phyloP scores from a whole-genome alignment of 2,113 vertebrate species.

The Gasterosteus nipponicus region DNA sequence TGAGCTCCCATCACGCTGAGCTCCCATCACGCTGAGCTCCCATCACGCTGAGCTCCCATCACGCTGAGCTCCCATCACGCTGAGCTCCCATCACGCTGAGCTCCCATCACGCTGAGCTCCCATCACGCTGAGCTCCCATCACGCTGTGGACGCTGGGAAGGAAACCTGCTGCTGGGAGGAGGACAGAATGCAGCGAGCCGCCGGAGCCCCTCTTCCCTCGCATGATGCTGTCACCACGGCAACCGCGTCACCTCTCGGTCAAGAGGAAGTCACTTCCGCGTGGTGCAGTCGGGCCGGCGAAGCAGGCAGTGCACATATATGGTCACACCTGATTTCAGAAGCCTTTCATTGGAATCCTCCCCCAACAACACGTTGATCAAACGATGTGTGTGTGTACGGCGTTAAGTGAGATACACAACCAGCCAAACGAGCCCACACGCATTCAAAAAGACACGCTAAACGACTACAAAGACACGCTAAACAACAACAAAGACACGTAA shows the following conservation, averaged over 20 bases:
- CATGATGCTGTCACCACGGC: conserved; percentile 23
- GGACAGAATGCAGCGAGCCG: conserved; percentile 2
- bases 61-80: no score
- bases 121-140: conserved; percentile 14
- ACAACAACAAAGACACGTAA: no score
- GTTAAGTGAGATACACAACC: not conserved
- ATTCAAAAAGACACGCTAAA: no score
- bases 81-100: no score
- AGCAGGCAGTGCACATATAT: not conserved
- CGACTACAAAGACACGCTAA: no score
- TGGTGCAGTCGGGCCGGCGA: not conserved
- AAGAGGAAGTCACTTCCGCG: not conserved
- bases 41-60: no score
- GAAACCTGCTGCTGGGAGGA: conserved; percentile 37
- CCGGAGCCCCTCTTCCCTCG: not conserved
- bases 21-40: no score
- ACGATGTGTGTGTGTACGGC: not conserved
- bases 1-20: not conserved
- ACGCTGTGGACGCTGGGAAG: conserved; percentile 41
- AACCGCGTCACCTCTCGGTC: conserved; percentile 26
- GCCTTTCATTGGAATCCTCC: no score
- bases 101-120: no score
- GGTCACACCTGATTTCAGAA: not conserved
- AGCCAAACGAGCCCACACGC: no score
- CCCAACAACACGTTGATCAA: not conserved